Evolutionary conservation across 92 coral and sea anemone genomes (phyloP).

Genomic region (Palythoa caribaeorum): DNA sequence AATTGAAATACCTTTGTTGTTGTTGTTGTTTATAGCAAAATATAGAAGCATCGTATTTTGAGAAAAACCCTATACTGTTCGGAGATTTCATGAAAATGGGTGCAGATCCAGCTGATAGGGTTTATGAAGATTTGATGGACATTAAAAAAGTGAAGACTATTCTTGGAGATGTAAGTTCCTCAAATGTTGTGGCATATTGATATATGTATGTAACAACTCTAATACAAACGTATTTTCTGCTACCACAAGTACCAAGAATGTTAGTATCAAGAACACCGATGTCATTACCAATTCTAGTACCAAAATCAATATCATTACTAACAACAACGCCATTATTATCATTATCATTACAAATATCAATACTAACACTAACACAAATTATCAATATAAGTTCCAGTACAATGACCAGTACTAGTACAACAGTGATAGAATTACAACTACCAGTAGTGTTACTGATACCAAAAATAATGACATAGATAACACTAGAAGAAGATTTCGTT

Average conservation of each 20-base stretch:
- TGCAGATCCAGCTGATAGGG: constrained; percentile 89
- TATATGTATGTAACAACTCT: too few species aligned
- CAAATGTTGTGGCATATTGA: neutral
- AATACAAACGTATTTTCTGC: too few species aligned
- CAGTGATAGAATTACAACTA: too few species aligned
- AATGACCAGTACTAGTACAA: too few species aligned
- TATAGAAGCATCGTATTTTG: constrained; percentile 87
- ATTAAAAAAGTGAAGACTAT: constrained; percentile 86
- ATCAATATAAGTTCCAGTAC: too few species aligned
- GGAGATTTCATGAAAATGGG: constrained; percentile 99
- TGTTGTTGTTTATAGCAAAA: neutral
- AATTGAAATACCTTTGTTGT: neutral
- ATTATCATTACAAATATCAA: neutral
- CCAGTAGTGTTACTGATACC: too few species aligned
- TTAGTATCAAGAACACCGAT: too few species aligned
- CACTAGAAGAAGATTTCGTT: too few species aligned
- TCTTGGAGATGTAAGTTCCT: constrained; percentile 84
- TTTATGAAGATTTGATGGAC: constrained; percentile 93
- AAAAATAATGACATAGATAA: too few species aligned
- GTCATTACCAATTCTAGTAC: neutral
- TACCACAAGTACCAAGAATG: neutral
- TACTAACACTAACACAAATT: too few species aligned
- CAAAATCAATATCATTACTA: neutral
- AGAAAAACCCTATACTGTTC: constrained; percentile 88
- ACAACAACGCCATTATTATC: too few species aligned